A percentile compares a stretch with the other conserved stretches of the same genome.
phyloP scores from a whole-genome alignment of 2,888 invertebrate genomes.

The Cepaea hortensis region DNA sequence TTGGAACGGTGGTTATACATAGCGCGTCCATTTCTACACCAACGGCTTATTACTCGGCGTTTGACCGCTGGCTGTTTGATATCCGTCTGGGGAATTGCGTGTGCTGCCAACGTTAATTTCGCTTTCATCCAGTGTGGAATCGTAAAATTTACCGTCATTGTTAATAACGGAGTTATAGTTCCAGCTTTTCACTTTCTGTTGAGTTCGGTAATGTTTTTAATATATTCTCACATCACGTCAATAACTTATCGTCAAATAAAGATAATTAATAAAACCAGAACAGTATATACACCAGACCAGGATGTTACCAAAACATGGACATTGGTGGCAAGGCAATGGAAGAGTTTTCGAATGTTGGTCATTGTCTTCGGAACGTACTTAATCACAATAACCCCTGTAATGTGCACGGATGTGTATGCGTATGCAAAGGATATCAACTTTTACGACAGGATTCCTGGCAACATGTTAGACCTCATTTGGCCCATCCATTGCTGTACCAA shows the following conservation, averaged over 20 bases:
- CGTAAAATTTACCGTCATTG: not conserved
- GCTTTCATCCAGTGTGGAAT: no score
- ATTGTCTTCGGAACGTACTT: constrained; percentile 1
- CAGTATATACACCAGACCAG: not conserved
- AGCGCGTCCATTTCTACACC: not conserved
- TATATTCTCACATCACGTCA: not conserved
- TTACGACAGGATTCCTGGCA: not conserved
- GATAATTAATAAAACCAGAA: not conserved
- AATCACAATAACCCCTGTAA: not conserved
- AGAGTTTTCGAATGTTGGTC: not conserved
- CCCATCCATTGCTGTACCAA: not conserved
- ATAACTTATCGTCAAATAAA: not conserved
- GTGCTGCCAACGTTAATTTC: not conserved
- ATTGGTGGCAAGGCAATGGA: not conserved
- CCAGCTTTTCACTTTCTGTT: not conserved
- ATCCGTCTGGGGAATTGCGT: not conserved
- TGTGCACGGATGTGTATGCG: not conserved
- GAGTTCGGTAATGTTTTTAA: not conserved
- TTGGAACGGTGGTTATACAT: constrained; percentile 8
- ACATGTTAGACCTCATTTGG: not conserved
- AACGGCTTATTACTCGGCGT: not conserved
- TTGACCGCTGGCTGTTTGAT: not conserved
- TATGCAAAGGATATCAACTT: not conserved
- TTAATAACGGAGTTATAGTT: not conserved
- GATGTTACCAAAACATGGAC: not conserved